Evolutionary conservation across 2,797 vertebrate species (phyloP).

Genomic region (Coendou prehensilis): DNA sequence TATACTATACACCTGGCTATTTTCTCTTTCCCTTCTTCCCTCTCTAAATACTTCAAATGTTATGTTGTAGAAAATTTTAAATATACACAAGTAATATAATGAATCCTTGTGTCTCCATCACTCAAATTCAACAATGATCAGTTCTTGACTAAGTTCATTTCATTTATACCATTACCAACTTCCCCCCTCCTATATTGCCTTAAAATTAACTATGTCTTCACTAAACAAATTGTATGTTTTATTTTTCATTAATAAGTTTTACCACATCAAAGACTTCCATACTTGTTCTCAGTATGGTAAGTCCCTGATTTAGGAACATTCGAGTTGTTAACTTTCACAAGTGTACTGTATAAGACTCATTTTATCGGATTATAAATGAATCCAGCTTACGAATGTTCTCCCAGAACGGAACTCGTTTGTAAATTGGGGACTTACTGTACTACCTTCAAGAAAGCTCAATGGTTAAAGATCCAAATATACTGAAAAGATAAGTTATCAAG

Average conservation of each 20-base stretch:
- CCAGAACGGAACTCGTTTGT: not conserved
- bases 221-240: not conserved
- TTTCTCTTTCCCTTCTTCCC: not conserved
- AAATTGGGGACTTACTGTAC: not conserved
- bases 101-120: not conserved
- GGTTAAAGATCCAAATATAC: constrained; percentile 9
- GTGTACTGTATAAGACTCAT: not conserved
- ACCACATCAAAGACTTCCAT: constrained; percentile 14
- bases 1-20: not conserved
- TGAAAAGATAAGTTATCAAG: constrained; percentile 49
- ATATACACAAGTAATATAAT: constrained; percentile 22
- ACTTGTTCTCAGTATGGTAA: constrained; percentile 2
- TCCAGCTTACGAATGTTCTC: not conserved
- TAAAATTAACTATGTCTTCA: constrained; percentile 47
- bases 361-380: not conserved
- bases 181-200: not conserved
- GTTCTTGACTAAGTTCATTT: constrained; percentile 35
- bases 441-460: constrained; percentile 20
- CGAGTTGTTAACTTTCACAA: not conserved
- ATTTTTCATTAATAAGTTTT: constrained; percentile 61
- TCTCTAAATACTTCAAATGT: constrained; percentile 54
- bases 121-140: not conserved
- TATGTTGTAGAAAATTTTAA: constrained; percentile 7
- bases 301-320: not conserved
- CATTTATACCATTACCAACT: not conserved